These are phyloP conservation scores for Caenorhabditis inopinata DNA, from an alignment of 1,140 invertebrate species.

Conservation along the genomic window DNA sequence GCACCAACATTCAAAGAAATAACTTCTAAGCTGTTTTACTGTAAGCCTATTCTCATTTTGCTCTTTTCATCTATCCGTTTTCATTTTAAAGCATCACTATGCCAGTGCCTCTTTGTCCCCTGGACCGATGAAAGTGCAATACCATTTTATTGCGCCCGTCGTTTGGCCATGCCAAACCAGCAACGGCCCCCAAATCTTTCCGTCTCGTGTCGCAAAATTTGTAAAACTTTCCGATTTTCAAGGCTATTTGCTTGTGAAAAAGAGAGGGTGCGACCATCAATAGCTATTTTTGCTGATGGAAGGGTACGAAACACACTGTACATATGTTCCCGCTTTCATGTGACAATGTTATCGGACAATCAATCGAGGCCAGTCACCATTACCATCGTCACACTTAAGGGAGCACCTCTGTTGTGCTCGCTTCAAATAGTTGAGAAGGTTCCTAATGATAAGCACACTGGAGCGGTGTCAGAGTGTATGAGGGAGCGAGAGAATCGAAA, in stretches of 20 bases:
- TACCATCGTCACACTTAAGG: background rate
- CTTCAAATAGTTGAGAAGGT: background rate
- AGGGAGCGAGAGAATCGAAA: background rate
- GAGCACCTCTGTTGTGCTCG: background rate
- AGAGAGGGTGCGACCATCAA: background rate
- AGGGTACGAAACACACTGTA: background rate
- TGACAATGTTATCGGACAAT: conserved; percentile 23
- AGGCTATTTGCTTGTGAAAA: background rate
- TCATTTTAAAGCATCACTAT: too few relatives aligned
- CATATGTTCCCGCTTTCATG: background rate
- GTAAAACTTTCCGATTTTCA: background rate
- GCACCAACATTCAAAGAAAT: too few relatives aligned
- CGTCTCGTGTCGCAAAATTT: background rate
- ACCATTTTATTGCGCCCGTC: background rate
- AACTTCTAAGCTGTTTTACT: too few relatives aligned
- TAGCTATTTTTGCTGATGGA: background rate
- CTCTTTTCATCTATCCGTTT: too few relatives aligned
- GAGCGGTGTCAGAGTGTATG: too few relatives aligned
- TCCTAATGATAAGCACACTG: background rate
- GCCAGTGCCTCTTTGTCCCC: background rate
- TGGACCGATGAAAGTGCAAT: background rate
- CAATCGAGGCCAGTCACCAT: background rate
- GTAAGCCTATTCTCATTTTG: too few relatives aligned
- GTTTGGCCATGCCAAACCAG: background rate
- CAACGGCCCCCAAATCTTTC: background rate